Evolutionary conservation across 30 jellyfish, hydroid and myxozoan species (phyloP).

Genomic region (Aurelia sp.): DNA sequence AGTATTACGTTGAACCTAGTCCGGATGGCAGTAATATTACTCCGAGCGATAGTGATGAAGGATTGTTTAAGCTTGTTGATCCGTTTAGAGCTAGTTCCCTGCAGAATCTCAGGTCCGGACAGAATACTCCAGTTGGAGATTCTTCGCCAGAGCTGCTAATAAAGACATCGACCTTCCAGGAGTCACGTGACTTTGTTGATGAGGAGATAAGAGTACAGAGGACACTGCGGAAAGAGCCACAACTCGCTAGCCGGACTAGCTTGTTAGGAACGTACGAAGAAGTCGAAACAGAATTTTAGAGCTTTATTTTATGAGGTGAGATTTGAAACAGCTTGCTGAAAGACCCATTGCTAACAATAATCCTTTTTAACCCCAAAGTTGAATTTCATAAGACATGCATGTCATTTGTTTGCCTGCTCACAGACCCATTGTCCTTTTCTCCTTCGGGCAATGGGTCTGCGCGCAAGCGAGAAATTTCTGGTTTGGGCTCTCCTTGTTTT

Average conservation of each 20-base stretch:
- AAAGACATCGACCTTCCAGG: slow-evolving; percentile 10
- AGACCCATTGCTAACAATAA: too few relatives aligned
- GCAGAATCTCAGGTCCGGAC: slow-evolving; percentile 4
- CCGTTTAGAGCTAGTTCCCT: slow-evolving; percentile 55
- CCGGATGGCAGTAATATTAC: slow-evolving; percentile 11
- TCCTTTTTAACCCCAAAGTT: too few relatives aligned
- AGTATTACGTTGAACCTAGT: slow-evolving; percentile 10
- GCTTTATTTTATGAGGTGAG: neutral
- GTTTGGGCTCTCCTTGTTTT: too few relatives aligned
- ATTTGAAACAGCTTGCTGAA: neutral
- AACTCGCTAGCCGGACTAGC: neutral
- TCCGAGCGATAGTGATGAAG: slow-evolving; percentile 1
- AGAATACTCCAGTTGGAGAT: neutral
- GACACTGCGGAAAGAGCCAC: slow-evolving; percentile 4
- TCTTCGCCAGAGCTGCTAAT: neutral
- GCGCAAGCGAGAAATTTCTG: too few relatives aligned
- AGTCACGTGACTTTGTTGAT: slow-evolving; percentile 11
- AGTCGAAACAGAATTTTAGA: slow-evolving; percentile 50
- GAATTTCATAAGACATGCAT: too few relatives aligned
- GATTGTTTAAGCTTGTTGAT: neutral
- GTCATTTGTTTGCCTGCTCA: too few relatives aligned
- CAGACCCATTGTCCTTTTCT: too few relatives aligned
- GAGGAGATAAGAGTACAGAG: slow-evolving; percentile 30
- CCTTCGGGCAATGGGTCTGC: too few relatives aligned
- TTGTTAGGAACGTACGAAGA: slow-evolving; percentile 41